These are phyloP conservation scores for Oryzias javanicus DNA, from an alignment of 2,113 vertebrate genomes.

Conservation along the genomic window DNA sequence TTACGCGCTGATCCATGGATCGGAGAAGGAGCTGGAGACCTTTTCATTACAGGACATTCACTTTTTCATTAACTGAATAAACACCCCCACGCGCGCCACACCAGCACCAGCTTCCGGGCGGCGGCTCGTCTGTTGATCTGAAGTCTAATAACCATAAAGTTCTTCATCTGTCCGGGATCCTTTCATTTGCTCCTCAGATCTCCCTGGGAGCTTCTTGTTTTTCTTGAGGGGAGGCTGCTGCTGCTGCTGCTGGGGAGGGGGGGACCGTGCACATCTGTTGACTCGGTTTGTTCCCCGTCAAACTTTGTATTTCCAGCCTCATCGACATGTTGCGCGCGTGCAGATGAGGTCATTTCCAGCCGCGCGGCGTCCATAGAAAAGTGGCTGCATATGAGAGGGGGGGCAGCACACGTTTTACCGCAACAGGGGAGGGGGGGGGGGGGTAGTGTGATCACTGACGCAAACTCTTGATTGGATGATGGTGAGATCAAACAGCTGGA, in stretches of 20 bases:
- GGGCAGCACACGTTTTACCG: constrained; percentile 57
- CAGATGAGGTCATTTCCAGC: constrained; percentile 47
- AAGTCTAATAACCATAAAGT: too few relatives aligned
- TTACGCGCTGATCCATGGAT: constrained; percentile 27
- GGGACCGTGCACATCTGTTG: too few relatives aligned
- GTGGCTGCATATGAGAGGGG: constrained; percentile 43
- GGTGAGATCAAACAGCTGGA: constrained; percentile 75
- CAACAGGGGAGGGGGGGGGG: constrained; percentile 54
- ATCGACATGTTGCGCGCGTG: constrained; percentile 32
- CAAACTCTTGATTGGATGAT: constrained; percentile 57
- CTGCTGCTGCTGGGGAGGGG: too few relatives aligned
- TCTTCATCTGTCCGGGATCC: too few relatives aligned
- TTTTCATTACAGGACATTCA: constrained; percentile 18
- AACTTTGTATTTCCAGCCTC: constrained; percentile 32
- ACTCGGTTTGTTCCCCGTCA: constrained; percentile 2
- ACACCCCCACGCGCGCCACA: neutral
- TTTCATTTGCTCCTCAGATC: too few relatives aligned
- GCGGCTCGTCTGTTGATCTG: too few relatives aligned
- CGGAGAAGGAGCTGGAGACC: constrained; percentile 44
- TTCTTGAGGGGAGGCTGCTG: too few relatives aligned
- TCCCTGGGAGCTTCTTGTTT: too few relatives aligned
- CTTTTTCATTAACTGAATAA: constrained; percentile 17
- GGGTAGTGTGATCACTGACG: constrained; percentile 74
- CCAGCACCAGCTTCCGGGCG: too few relatives aligned
- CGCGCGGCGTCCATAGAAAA: constrained; percentile 41